These are phyloP conservation scores for Uria lomvia DNA, from an alignment of 2,113 vertebrate species.

Conservation along the genomic window DNA sequence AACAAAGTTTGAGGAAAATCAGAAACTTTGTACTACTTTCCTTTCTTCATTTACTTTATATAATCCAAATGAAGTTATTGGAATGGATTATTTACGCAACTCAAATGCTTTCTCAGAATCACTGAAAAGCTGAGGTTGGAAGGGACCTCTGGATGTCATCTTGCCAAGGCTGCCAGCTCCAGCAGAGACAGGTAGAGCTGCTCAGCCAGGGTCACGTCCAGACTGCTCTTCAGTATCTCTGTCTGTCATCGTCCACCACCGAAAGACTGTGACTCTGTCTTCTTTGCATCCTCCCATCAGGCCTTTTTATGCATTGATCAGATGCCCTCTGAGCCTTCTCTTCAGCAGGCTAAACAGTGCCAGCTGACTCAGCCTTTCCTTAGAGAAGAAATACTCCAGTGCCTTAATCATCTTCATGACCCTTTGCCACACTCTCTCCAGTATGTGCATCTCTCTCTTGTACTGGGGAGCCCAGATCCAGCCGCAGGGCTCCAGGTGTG, in stretches of 20 bases:
- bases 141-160: neutral
- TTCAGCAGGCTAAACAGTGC: neutral
- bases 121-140: neutral
- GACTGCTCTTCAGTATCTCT: neutral
- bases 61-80: neutral
- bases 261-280: too few species aligned
- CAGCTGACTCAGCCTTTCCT: neutral
- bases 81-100: neutral
- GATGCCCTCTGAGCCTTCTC: neutral
- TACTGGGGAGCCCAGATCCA: rapidly evolving
- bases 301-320: neutral
- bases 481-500: neutral
- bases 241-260: neutral
- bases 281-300: neutral
- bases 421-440: neutral
- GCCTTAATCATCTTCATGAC: neutral
- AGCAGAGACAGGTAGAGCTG: too few species aligned
- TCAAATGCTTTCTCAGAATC: neutral
- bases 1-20: too few species aligned
- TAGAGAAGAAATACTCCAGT: neutral
- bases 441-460: neutral
- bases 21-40: too few species aligned
- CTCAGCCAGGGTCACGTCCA: too few species aligned
- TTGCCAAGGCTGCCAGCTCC: too few species aligned
- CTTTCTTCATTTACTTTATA: neutral